Evolutionary conservation across 1,140 invertebrate species (phyloP).

Genomic region (Drosophila auraria): DNA sequence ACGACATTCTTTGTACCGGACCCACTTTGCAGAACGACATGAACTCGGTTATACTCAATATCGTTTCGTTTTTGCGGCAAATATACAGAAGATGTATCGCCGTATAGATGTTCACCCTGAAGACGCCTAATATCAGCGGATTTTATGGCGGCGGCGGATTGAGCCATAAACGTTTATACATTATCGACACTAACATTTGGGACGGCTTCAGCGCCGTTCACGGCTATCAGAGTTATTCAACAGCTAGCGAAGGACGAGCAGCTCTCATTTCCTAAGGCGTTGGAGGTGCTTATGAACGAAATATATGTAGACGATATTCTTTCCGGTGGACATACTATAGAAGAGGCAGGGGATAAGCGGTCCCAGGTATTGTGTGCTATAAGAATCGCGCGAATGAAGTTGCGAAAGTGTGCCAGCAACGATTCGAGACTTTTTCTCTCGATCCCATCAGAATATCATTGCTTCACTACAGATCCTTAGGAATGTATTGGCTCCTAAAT

Average conservation of each 20-base stretch:
- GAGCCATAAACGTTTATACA: not conserved
- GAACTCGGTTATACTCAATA: not conserved
- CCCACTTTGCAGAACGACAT: slow-evolving; percentile 4
- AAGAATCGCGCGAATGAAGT: not conserved
- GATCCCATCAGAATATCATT: not conserved
- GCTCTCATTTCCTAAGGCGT: too few species aligned
- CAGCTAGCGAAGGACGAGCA: too few species aligned
- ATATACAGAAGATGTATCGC: slow-evolving; percentile 6
- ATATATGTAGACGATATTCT: slow-evolving; percentile 8
- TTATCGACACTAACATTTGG: not conserved
- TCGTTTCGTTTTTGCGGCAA: not conserved
- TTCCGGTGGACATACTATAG: not conserved
- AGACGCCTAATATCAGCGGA: slow-evolving; percentile 1
- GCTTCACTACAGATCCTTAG: not conserved
- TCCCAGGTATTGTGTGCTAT: not conserved
- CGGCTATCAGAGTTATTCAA: not conserved
- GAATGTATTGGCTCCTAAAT: not conserved
- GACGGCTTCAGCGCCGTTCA: not conserved
- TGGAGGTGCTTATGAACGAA: not conserved
- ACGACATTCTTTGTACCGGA: not conserved
- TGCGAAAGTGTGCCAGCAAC: not conserved
- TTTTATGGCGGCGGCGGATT: not conserved
- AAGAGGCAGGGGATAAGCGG: not conserved
- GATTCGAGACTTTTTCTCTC: not conserved
- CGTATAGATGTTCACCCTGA: slow-evolving; percentile 7